Evolutionary conservation across 2,113 vertebrate genomes (phyloP).

Genomic region (Cranoglanis bouderius): DNA sequence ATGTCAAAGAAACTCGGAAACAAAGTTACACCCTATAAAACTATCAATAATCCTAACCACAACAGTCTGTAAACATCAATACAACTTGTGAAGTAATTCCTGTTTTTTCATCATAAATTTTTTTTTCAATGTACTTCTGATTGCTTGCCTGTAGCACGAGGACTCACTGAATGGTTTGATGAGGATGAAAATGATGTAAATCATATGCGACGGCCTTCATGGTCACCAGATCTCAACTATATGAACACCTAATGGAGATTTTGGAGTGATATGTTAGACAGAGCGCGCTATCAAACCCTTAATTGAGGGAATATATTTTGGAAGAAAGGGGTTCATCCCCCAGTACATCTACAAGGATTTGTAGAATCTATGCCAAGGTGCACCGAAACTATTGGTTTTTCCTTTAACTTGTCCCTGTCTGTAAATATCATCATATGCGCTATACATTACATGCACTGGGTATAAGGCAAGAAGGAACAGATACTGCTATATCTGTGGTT

Average conservation of each 20-base stretch:
- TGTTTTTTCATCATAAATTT: not conserved
- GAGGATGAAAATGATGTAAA: not conserved
- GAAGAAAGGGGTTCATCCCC: not conserved
- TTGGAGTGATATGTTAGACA: not conserved
- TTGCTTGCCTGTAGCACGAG: not conserved
- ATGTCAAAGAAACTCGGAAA: too few species aligned
- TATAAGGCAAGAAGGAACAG: not conserved
- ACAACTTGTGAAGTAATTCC: not conserved
- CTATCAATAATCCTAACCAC: not conserved
- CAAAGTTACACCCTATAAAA: not conserved
- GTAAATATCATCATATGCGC: not conserved
- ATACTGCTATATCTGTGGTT: not conserved
- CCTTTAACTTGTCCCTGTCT: not conserved
- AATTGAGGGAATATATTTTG: not conserved
- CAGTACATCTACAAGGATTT: not conserved
- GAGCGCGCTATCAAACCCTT: not conserved
- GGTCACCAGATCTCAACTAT: not conserved
- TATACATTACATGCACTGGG: not conserved
- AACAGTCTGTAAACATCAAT: not conserved
- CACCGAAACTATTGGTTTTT: not conserved
- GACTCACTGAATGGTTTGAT: not conserved
- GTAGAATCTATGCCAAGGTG: not conserved
- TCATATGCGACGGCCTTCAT: not conserved
- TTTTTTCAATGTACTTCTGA: not conserved
- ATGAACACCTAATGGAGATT: not conserved